phyloP scores from a whole-genome alignment of 2,113 vertebrate genomes.

The Hystrix cristata region DNA sequence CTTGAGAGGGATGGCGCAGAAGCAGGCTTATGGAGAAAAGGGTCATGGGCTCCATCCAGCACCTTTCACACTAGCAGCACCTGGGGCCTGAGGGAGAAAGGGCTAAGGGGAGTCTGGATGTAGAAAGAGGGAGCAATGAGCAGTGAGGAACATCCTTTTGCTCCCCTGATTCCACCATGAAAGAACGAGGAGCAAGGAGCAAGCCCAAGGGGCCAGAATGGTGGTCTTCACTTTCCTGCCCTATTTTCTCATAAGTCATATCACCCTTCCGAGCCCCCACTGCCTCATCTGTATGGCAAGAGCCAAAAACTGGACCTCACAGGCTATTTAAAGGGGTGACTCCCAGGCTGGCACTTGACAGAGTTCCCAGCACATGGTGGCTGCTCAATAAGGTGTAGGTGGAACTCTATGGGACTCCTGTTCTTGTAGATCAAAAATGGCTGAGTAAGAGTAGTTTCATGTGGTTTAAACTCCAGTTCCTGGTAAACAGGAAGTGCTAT shows the following conservation, averaged over 20 bases:
- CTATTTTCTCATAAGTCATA: neutral
- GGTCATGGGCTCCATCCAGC: neutral
- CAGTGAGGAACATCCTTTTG: neutral
- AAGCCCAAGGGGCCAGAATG: neutral
- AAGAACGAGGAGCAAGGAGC: neutral
- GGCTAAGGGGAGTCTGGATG: neutral
- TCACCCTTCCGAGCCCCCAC: rapidly evolving
- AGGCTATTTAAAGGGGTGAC: neutral
- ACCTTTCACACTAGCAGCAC: neutral
- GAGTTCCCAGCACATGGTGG: neutral
- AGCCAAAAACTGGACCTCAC: neutral
- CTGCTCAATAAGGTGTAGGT: neutral
- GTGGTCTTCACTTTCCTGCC: neutral
- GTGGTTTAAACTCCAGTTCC: neutral
- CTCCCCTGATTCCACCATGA: neutral
- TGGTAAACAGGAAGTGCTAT: neutral
- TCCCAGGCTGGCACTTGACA: neutral
- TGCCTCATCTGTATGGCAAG: neutral
- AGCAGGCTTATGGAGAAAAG: neutral
- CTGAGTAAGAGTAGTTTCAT: neutral
- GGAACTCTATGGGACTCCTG: neutral
- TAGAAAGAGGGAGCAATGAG: neutral
- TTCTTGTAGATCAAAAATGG: neutral
- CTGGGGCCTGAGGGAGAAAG: neutral
- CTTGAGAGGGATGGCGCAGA: neutral